These are phyloP conservation scores for Leptestheria dahalacensis DNA, from an alignment of 1,140 invertebrate species.

Conservation along the genomic window DNA sequence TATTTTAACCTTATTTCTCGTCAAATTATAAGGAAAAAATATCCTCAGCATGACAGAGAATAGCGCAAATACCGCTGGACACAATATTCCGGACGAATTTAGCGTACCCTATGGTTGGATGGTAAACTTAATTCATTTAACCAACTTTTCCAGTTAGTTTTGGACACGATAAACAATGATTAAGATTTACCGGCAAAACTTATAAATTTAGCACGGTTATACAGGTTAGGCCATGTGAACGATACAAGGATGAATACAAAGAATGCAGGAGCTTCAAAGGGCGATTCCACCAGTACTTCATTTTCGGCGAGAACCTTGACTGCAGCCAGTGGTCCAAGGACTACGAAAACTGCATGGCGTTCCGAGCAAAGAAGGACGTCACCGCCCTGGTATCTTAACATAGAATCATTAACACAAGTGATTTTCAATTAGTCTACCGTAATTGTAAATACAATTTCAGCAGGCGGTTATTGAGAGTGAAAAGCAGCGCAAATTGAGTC, in stretches of 20 bases:
- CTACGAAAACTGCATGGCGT: slow-evolving; percentile 29
- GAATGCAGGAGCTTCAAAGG: slow-evolving; percentile 56
- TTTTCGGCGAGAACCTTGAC: slow-evolving; percentile 50
- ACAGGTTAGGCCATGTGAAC: slow-evolving; percentile 39
- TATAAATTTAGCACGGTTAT: too few relatives aligned
- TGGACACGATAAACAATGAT: too few relatives aligned
- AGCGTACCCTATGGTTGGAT: slow-evolving; percentile 4
- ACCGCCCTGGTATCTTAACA: slow-evolving; percentile 2
- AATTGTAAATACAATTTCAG: too few relatives aligned
- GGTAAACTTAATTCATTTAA: slow-evolving; percentile 13
- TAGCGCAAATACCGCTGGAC: not conserved
- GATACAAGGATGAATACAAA: slow-evolving; percentile 60
- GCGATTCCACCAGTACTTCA: slow-evolving; percentile 73
- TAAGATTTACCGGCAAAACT: too few relatives aligned
- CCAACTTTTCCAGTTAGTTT: too few relatives aligned
- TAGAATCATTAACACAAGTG: not conserved
- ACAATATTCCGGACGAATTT: not conserved
- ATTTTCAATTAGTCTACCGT: too few relatives aligned
- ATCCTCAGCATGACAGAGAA: not conserved
- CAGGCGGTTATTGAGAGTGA: slow-evolving; percentile 52
- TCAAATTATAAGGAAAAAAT: too few relatives aligned
- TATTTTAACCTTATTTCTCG: too few relatives aligned
- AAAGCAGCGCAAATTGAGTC: slow-evolving; percentile 37
- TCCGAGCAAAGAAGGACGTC: not conserved
- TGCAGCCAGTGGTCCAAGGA: slow-evolving; percentile 64